Evolutionary conservation across 2,113 vertebrate genomes (phyloP).

Genomic region (Ranitomeya imitator): DNA sequence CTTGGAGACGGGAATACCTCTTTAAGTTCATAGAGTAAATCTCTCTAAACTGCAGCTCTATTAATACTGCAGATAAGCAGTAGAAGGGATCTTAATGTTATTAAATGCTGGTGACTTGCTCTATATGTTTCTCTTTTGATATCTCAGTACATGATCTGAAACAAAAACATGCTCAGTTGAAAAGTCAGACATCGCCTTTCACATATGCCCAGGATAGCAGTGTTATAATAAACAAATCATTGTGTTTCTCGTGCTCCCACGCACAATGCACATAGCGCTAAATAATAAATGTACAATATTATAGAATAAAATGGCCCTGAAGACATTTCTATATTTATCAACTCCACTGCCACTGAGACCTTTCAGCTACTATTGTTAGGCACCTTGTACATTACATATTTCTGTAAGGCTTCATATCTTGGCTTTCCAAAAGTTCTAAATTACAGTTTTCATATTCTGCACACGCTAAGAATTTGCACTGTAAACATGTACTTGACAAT

Average conservation of each 20-base stretch:
- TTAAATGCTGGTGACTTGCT: background rate
- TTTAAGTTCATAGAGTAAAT: background rate
- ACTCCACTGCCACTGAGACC: background rate
- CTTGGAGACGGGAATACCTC: no score
- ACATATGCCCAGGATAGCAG: background rate
- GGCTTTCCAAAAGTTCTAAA: background rate
- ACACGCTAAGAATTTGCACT: background rate
- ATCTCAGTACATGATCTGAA: background rate
- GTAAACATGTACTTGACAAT: background rate
- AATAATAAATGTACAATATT: slow-evolving; percentile 40
- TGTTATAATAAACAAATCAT: slow-evolving; percentile 21
- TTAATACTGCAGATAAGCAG: background rate
- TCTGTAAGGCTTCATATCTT: background rate
- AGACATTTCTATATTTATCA: slow-evolving; percentile 46
- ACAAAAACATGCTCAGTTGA: background rate
- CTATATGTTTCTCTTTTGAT: background rate
- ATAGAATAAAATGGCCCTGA: slow-evolving; percentile 17
- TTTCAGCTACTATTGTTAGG: slow-evolving; percentile 8
- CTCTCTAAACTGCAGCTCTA: background rate
- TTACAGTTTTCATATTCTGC: background rate
- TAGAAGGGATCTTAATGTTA: background rate
- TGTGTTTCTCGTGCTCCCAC: background rate
- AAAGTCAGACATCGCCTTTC: background rate
- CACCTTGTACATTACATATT: background rate
- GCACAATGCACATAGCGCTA: background rate